A percentile compares a stretch with the other conserved stretches of the same genome.
Evolutionary conservation across 2,113 vertebrate genomes (phyloP).

Genomic region (Myxocyprinus asiaticus): DNA sequence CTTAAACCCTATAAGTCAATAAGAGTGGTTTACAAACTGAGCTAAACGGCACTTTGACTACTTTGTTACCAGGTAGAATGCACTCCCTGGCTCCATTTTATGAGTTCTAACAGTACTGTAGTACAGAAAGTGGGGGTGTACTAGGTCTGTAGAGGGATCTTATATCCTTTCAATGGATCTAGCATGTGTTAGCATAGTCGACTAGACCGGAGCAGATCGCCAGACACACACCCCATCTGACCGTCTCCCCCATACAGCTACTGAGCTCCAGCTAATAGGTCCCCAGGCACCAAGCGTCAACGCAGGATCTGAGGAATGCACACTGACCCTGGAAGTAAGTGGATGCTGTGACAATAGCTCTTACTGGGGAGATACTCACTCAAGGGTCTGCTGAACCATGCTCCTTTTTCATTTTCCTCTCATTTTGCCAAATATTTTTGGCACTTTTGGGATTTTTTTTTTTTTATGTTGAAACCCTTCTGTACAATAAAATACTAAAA

Average conservation of each 20-base stretch:
- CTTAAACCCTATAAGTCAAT: slow-evolving; percentile 28
- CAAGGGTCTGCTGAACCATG: neutral
- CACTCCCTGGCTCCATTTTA: neutral
- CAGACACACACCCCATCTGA: slow-evolving; percentile 54
- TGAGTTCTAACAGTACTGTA: neutral
- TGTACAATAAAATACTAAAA: neutral
- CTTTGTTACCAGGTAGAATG: slow-evolving; percentile 29
- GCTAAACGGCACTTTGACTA: slow-evolving; percentile 14
- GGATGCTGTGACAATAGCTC: neutral
- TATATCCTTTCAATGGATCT: slow-evolving; percentile 47
- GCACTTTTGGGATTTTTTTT: neutral
- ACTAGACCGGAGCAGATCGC: slow-evolving; percentile 27
- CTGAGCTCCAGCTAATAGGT: slow-evolving; percentile 35
- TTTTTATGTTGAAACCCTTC: neutral
- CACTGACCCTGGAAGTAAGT: neutral
- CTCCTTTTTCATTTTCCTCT: slow-evolving; percentile 2
- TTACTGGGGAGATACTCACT: slow-evolving; percentile 1
- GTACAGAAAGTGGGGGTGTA: slow-evolving; percentile 47
- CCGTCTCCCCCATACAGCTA: slow-evolving; percentile 43
- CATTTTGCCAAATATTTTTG: neutral
- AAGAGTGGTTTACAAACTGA: slow-evolving; percentile 16
- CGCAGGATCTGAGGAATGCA: slow-evolving; percentile 17
- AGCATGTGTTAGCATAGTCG: slow-evolving; percentile 43
- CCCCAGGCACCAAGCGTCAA: slow-evolving; percentile 8
- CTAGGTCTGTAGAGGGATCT: slow-evolving; percentile 34